phyloP scores from a whole-genome alignment of 2,888 invertebrate genomes.

The Galeruca laticollis region DNA sequence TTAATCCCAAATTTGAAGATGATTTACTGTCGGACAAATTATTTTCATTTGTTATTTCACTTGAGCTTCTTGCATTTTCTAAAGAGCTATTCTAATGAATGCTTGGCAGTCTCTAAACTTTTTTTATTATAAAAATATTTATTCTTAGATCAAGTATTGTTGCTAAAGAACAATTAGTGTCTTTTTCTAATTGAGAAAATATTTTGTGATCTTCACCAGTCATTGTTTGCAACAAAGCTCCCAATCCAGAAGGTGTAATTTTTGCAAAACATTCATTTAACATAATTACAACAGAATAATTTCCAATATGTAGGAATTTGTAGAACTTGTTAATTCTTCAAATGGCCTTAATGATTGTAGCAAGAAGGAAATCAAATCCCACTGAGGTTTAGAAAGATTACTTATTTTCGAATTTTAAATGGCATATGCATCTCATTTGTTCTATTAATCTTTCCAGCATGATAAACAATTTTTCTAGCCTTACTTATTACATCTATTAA shows the following conservation, averaged over 20 bases:
- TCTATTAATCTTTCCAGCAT: too few species aligned
- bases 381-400: conserved; percentile 16
- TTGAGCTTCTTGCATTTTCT: conserved; percentile 8
- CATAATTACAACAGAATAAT: conserved; percentile 1
- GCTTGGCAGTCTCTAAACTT: conserved; percentile 4
- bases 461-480: too few species aligned
- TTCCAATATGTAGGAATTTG: conserved; percentile 11
- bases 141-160: conserved; percentile 15
- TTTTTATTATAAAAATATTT: conserved; percentile 11
- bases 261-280: conserved; percentile 7
- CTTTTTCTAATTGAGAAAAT: conserved; percentile 16
- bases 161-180: conserved; percentile 10
- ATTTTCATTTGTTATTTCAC: conserved; percentile 2
- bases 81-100: too few species aligned
- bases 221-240: conserved; percentile 13
- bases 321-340: conserved; percentile 20
- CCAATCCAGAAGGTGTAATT: conserved; percentile 12
- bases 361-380: conserved; percentile 14
- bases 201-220: conserved; percentile 16
- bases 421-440: too few species aligned
- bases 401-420: conserved; percentile 1
- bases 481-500: too few species aligned
- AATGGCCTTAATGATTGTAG: conserved; percentile 14
- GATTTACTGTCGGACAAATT: neutral
- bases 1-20: too few species aligned